phyloP scores from a whole-genome alignment of 2,888 invertebrate genomes.

The Acleris sparsana region DNA sequence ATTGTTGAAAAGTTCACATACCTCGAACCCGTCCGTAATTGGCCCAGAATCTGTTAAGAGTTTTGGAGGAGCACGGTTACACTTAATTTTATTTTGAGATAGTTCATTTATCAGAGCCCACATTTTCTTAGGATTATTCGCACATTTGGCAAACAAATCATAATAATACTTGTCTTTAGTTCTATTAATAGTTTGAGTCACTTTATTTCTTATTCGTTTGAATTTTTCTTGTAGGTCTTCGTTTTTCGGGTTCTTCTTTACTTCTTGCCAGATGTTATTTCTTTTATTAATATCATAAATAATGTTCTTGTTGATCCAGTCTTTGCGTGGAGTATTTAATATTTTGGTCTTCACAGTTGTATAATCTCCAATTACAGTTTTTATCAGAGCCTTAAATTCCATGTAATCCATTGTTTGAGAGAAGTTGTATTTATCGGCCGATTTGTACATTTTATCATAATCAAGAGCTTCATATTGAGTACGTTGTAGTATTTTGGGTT shows the following conservation, averaged over 20 bases:
- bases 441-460: not conserved
- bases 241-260: slow-evolving; percentile 13
- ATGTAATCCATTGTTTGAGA: not conserved
- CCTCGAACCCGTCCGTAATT: slow-evolving; percentile 13
- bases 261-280: slow-evolving; percentile 17
- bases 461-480: not conserved
- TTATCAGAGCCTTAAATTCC: not conserved
- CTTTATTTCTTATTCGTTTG: slow-evolving; percentile 1
- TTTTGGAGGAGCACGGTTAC: slow-evolving; percentile 20
- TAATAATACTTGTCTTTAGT: slow-evolving; percentile 24
- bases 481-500: too few species aligned
- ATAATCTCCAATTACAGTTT: not conserved
- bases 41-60: not conserved
- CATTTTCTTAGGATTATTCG: slow-evolving; percentile 15
- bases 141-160: slow-evolving; percentile 13
- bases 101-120: slow-evolving; percentile 21
- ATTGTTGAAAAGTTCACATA: slow-evolving; percentile 24
- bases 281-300: slow-evolving; percentile 27
- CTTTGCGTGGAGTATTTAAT: not conserved
- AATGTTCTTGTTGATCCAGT: not conserved
- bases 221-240: not conserved
- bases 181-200: slow-evolving; percentile 1
- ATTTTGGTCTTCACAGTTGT: not conserved
- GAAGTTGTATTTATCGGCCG: not conserved
- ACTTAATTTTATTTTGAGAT: slow-evolving; percentile 23